Evolutionary conservation across 2,113 vertebrate genomes (phyloP).

Genomic region (Datnioides undecimradiatus): DNA sequence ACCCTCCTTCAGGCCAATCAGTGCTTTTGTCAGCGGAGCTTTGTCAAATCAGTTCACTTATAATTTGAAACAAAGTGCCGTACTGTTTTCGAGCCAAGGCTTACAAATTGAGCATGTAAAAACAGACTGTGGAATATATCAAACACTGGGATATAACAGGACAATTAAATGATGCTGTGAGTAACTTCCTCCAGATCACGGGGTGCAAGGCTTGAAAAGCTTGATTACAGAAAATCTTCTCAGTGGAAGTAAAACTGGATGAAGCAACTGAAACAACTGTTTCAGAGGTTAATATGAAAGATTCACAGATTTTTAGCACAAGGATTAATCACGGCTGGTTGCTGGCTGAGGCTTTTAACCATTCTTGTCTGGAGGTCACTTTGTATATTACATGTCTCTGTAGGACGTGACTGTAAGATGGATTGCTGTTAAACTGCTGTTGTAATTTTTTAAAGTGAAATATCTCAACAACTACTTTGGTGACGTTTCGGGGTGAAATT

Average conservation of each 20-base stretch:
- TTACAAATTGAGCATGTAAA: constrained; percentile 8
- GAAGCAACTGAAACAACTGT: not conserved
- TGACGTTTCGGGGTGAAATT: too few relatives aligned
- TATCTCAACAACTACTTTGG: not conserved
- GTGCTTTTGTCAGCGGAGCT: constrained; percentile 5
- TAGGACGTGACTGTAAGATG: too few relatives aligned
- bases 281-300: not conserved
- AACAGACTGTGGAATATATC: not conserved
- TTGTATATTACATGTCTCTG: too few relatives aligned
- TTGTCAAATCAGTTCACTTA: not conserved
- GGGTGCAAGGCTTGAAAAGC: not conserved
- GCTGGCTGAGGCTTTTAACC: not conserved
- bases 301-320: not conserved
- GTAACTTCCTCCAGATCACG: not conserved
- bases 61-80: not conserved
- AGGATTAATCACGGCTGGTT: not conserved
- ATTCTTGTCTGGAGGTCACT: not conserved
- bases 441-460: too few relatives aligned
- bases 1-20: not conserved
- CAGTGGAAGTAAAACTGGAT: not conserved
- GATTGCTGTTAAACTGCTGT: too few relatives aligned
- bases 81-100: not conserved
- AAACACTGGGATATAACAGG: not conserved
- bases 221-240: not conserved
- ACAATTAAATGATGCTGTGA: not conserved